These are phyloP conservation scores for Lutraria rhynchaena DNA, from an alignment of 1,140 invertebrate species.

Conservation along the genomic window DNA sequence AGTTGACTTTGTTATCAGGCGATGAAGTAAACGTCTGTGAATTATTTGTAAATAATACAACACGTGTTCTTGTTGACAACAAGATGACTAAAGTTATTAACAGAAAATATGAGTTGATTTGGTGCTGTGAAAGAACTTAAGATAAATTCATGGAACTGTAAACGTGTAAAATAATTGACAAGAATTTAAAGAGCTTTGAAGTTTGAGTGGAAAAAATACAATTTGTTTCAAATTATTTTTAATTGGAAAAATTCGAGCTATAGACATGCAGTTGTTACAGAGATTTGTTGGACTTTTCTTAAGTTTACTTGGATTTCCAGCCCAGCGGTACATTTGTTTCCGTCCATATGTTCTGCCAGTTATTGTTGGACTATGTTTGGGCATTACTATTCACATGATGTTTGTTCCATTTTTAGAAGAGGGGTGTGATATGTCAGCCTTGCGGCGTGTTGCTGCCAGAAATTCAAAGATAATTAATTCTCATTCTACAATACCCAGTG, in stretches of 20 bases:
- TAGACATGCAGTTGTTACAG: neutral
- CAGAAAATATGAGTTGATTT: too few relatives aligned
- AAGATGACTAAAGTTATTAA: too few relatives aligned
- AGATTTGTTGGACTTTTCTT: slow-evolving; percentile 15
- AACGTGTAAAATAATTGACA: too few relatives aligned
- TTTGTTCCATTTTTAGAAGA: slow-evolving; percentile 78
- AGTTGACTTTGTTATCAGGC: too few relatives aligned
- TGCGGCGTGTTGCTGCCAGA: neutral
- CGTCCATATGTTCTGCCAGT: slow-evolving; percentile 64
- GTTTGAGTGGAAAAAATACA: too few relatives aligned
- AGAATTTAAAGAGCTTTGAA: too few relatives aligned
- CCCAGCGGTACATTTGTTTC: slow-evolving; percentile 33
- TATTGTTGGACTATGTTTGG: slow-evolving; percentile 75
- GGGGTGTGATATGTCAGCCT: slow-evolving; percentile 68
- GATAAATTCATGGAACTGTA: too few relatives aligned
- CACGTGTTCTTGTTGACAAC: too few relatives aligned
- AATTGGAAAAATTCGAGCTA: neutral
- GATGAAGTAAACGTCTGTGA: too few relatives aligned
- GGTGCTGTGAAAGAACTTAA: too few relatives aligned
- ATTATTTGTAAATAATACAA: too few relatives aligned
- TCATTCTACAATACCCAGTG: slow-evolving; percentile 1
- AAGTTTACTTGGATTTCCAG: slow-evolving; percentile 37
- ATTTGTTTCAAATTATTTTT: too few relatives aligned
- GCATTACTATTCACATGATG: slow-evolving; percentile 77
- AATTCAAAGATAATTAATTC: neutral